Evolutionary conservation across 2,888 invertebrate genomes (phyloP).

Genomic region (Cryptosula pallasiana): DNA sequence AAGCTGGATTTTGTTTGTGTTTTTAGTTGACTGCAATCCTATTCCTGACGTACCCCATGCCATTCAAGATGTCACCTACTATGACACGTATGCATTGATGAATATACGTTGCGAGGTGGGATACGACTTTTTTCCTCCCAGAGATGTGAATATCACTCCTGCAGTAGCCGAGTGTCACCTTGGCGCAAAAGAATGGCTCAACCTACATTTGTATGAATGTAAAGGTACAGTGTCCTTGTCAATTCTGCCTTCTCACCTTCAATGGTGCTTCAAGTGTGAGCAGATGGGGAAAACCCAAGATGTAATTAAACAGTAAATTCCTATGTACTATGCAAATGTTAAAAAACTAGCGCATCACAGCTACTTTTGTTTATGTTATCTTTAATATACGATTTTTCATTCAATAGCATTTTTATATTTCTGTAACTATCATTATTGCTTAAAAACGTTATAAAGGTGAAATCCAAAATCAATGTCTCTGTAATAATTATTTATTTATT

Average conservation of each 20-base stretch:
- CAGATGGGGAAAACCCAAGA: too few species aligned
- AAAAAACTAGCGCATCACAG: too few species aligned
- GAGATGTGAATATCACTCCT: neutral
- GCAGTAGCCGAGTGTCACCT: neutral
- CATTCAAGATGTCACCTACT: constrained; percentile 6
- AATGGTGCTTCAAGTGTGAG: too few species aligned
- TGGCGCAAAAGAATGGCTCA: neutral
- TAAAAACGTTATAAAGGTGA: too few species aligned
- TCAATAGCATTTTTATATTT: neutral
- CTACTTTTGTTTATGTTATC: too few species aligned
- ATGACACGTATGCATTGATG: neutral
- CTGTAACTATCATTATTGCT: neutral
- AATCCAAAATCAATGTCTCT: too few species aligned
- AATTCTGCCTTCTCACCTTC: too few species aligned
- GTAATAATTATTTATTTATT: too few species aligned
- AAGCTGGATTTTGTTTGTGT: too few species aligned
- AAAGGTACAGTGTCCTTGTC: too few species aligned
- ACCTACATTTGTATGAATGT: constrained; percentile 5
- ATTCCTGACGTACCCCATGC: neutral
- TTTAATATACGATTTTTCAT: neutral
- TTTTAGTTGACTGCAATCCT: constrained; percentile 14
- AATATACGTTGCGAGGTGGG: neutral
- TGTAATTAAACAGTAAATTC: too few species aligned
- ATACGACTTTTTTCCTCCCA: neutral
- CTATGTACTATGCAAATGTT: too few species aligned